Evolutionary conservation across 1,140 invertebrate genomes (phyloP).

Genomic region (Caenorhabditis latens): DNA sequence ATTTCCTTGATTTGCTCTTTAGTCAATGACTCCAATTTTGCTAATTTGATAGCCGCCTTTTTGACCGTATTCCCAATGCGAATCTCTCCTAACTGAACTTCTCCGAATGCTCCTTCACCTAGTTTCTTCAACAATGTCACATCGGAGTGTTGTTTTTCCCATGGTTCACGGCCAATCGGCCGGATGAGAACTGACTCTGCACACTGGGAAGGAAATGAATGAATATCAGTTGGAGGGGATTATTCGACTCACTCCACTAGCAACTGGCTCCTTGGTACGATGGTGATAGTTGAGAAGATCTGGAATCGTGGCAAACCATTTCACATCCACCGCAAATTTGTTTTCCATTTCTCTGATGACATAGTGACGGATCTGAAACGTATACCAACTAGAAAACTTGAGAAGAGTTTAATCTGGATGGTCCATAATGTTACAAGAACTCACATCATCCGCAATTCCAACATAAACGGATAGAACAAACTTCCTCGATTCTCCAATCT

Average conservation of each 20-base stretch:
- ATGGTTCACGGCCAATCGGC: conserved; percentile 10
- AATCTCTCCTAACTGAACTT: conserved; percentile 26
- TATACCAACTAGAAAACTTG: no score
- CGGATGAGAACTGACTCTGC: not conserved
- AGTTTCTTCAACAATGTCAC: conserved; percentile 47
- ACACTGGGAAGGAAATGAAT: not conserved
- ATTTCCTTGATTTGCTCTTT: conserved; percentile 67
- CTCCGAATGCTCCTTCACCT: conserved; percentile 59
- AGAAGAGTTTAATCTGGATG: no score
- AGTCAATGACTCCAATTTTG: conserved; percentile 61
- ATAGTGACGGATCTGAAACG: conserved; percentile 62
- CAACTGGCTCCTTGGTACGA: conserved; percentile 38
- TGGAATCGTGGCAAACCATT: conserved; percentile 12
- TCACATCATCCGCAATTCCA: conserved; percentile 36
- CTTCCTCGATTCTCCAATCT: conserved; percentile 45
- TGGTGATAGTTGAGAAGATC: conserved; percentile 53
- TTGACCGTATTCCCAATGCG: conserved; percentile 33
- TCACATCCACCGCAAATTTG: conserved; percentile 39
- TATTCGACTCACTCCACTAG: not conserved
- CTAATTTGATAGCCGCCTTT: conserved; percentile 51
- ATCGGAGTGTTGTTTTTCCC: conserved; percentile 50
- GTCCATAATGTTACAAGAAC: no score
- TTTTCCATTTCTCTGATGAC: conserved; percentile 46
- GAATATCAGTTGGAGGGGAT: not conserved
- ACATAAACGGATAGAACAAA: conserved; percentile 60